Base-by-base conservation (phyloP, 2,797 vertebrate genomes). In the Parambassis ranga region DNA sequence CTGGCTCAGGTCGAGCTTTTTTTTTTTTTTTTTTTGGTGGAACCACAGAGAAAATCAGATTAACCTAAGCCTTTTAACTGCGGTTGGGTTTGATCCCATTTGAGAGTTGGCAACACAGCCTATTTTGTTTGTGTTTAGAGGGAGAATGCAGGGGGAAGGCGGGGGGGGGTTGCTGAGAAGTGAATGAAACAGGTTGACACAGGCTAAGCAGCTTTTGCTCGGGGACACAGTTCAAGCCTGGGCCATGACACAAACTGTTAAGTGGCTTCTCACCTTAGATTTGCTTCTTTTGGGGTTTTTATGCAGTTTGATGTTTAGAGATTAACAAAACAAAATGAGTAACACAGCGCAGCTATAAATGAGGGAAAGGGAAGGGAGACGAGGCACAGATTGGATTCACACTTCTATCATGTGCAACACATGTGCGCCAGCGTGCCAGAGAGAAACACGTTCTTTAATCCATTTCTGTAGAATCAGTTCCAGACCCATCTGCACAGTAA, bases 51-150 rank as follows among this genome's bases (percentile, higher is more conserved):
- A 84, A 84, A 91, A 91, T 90, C 84, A 75, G 86, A 90, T 93
- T 91, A 90, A 74, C 78, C 78, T 86, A 87, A 91, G 83, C 87
- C 80, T 78, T 88, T 88, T 91, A 89, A 90, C 89, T 69, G 81
- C 36, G 72, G 74, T 71, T 71, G 73, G 71, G 72, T 87, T 87
- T 91, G 85, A 91, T 91, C 91, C 79, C 71, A 87, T 91, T 87
- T 88, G 77, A 88, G 74, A 79, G 75, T 73, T 90, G 87, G 87
- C 76, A 87, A 88, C 77, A 65, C 67, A 77, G 71, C 71, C 66
- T 75, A 78, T 85, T 82, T 83, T 87, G 79, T 87, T 82, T 88
- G 84, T 84, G 73, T 86, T 89, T 76, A 60, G 79, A 84, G 74
- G 76, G 61, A 72, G 71, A 79, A 74, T 58, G 27, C 32, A 30